Evolutionary conservation across 2,113 vertebrate genomes (phyloP).

Genomic region (Bostrychus sinensis): DNA sequence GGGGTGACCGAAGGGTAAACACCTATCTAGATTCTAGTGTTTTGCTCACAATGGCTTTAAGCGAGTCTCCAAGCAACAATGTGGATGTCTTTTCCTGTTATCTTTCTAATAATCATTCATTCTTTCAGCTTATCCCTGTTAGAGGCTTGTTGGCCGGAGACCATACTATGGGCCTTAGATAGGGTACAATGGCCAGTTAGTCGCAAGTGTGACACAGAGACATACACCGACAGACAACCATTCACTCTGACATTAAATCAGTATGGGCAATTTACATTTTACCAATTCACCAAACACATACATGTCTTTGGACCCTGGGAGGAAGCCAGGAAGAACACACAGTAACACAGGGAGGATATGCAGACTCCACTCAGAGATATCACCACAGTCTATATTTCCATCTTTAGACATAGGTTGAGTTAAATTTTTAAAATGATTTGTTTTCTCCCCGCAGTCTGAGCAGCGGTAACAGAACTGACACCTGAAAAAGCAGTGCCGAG

Average conservation of each 20-base stretch:
- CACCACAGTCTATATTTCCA: too few species aligned
- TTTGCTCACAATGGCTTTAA: constrained; percentile 11
- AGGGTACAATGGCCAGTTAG: too few species aligned
- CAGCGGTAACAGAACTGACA: constrained; percentile 15
- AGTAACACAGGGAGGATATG: too few species aligned
- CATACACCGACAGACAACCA: too few species aligned
- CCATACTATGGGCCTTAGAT: too few species aligned
- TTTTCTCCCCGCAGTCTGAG: constrained; percentile 22
- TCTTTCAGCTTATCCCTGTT: neutral
- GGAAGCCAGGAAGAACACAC: too few species aligned
- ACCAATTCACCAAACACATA: too few species aligned
- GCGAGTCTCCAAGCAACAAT: neutral
- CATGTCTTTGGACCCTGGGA: too few species aligned
- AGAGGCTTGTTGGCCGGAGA: too few species aligned
- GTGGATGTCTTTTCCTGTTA: constrained; percentile 25
- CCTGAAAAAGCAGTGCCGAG: constrained; percentile 5
- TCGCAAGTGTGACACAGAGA: too few species aligned
- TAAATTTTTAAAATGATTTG: constrained; percentile 15
- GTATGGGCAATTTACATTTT: too few species aligned
- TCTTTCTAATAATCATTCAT: constrained; percentile 2
- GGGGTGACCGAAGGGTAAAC: constrained; percentile 43
- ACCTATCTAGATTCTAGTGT: constrained; percentile 13
- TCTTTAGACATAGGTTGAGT: constrained; percentile 18
- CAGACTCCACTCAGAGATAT: neutral
- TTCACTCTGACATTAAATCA: too few species aligned